Evolutionary conservation across 2,797 vertebrate genomes (phyloP).

Genomic region (Spheniscus humboldti): DNA sequence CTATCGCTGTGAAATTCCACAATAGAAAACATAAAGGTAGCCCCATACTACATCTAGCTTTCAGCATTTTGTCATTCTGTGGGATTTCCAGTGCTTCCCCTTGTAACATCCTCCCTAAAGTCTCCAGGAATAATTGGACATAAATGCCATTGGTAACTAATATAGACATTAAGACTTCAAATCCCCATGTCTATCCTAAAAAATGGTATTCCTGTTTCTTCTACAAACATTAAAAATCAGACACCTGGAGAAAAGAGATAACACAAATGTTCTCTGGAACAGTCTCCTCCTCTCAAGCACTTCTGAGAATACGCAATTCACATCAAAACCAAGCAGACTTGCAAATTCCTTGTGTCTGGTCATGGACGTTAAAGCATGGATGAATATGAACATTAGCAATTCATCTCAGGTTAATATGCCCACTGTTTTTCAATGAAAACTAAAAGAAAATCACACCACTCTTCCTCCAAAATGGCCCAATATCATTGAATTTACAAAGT

Average conservation of each 20-base stretch:
- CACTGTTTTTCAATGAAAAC: neutral
- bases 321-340: neutral
- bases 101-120: neutral
- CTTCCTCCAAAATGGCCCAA: neutral
- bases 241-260: neutral
- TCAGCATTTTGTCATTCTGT: neutral
- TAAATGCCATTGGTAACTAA: neutral
- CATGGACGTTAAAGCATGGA: neutral
- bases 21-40: neutral
- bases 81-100: neutral
- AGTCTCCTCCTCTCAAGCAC: neutral
- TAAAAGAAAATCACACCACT: neutral
- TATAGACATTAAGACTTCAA: neutral
- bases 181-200: neutral
- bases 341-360: neutral
- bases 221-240: neutral
- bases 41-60: neutral
- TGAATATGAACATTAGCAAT: neutral
- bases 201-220: neutral
- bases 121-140: neutral
- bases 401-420: neutral
- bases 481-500: neutral
- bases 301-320: neutral
- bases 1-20: neutral
- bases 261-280: neutral